Evolutionary conservation across 2,888 invertebrate species (phyloP), one percentile per base, ranked within the genome.

Genomic region (Proisotoma minuta): DNA sequence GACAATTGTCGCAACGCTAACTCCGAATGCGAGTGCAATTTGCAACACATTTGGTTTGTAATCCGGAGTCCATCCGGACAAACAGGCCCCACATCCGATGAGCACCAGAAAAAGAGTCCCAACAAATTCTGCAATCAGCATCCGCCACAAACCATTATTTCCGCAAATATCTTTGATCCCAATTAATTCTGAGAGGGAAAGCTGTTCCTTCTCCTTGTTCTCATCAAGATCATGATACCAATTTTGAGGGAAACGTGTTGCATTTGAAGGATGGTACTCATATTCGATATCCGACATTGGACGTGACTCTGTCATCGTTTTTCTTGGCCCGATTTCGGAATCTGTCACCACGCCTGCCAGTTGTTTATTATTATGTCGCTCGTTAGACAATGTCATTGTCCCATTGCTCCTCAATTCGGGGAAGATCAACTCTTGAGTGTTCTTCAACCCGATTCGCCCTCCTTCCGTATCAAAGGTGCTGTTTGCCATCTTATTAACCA

Each of bases 41-140:
- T 88, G 85, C 65, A 87, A 84, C 56, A 85, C 81, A 75, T 24
- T 74, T 69, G 76, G 82, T 75, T 78, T 77, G 77, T 78, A 77
- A 68, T 63, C 53, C 75, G 62, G 18, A 81, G 79, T 53, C 76
- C 78, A 71, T 79, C 66, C 80, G 1, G 78, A 76, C 74, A 84
- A 82, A 75, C 87, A 87, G 64, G 89, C 86, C 1, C 90, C 92
- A 75, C 93, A 89, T 28, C 93, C 95, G 67, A 96, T 83, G 66
- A 91, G 82, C 3, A 92, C 89, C 74, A 96, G 82, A 64, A 95
- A 81, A 75, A 91, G 85, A 3, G 94, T 95, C 57, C 95, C 96
- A 53, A 93, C 75, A 73, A 93, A 84, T 80, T 96, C 96, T 1
- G 92, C 94, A 47, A 88, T 78, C 74, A 94, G 80, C 78, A 88